Conservation (phyloP, 2,888 invertebrate genomes). For the Melinopterus prodromus region DNA sequence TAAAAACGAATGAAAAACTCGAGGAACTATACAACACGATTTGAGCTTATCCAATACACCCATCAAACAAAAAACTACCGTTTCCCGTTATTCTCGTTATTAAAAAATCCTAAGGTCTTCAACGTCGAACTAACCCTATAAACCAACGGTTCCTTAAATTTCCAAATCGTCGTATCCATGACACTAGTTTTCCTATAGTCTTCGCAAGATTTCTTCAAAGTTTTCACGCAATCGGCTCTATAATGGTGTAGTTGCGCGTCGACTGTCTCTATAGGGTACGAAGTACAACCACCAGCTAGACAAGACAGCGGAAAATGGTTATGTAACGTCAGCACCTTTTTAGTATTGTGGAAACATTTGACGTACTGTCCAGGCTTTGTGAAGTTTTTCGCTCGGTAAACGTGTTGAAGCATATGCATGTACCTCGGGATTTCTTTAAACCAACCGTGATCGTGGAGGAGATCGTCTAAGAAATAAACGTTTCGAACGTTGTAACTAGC, state of each 20-base stretch:
- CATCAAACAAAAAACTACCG: not conserved
- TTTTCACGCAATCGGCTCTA: constrained; percentile 89
- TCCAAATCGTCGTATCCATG: constrained; percentile 88
- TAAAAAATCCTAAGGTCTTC: constrained; percentile 75
- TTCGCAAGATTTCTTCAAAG: constrained; percentile 83
- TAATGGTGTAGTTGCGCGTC: constrained; percentile 94
- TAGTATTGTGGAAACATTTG: constrained; percentile 93
- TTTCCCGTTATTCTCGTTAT: constrained; percentile 20
- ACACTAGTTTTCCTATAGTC: constrained; percentile 84
- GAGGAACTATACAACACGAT: not conserved
- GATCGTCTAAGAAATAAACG: constrained; percentile 90
- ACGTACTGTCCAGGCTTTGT: constrained; percentile 93
- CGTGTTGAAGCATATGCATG: constrained; percentile 94
- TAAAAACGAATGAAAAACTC: not conserved
- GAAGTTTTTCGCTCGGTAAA: constrained; percentile 88
- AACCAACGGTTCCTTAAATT: constrained; percentile 81
- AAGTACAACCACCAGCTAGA: constrained; percentile 82
- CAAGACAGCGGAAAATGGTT: constrained; percentile 94
- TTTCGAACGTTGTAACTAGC: constrained; percentile 89
- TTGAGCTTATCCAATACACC: not conserved
- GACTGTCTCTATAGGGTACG: constrained; percentile 81
- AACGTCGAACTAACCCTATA: constrained; percentile 75
- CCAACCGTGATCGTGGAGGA: constrained; percentile 79
- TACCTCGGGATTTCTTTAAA: constrained; percentile 81
- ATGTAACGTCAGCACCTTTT: constrained; percentile 86